phyloP scores from a whole-genome alignment of 2,888 invertebrate species.

The Danaus chrysippus region DNA sequence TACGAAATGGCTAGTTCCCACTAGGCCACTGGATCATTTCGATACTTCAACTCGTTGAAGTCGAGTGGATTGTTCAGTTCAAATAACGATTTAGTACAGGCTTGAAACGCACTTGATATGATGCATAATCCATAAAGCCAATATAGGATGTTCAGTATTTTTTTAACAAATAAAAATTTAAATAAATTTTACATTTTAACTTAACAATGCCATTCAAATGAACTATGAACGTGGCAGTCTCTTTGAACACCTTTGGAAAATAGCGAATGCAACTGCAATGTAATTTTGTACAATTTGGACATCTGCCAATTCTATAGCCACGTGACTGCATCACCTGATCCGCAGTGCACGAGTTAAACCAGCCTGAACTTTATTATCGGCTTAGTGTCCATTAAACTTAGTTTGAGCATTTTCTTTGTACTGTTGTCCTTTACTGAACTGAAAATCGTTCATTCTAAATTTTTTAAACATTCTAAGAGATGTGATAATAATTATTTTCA shows the following conservation, averaged over 20 bases:
- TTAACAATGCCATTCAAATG: no score
- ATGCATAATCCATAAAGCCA: no score
- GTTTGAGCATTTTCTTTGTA: conserved; percentile 7
- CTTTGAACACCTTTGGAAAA: conserved; percentile 12
- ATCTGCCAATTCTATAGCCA: conserved; percentile 21
- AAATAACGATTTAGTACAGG: conserved; percentile 5
- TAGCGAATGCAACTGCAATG: conserved; percentile 27
- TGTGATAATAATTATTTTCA: no score
- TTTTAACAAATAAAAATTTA: no score
- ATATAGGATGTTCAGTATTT: no score
- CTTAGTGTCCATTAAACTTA: no score
- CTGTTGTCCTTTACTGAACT: no score
- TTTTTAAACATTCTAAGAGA: no score
- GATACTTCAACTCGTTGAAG: conserved; percentile 2
- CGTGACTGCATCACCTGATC: conserved; percentile 30
- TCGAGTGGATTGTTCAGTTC: conserved; percentile 8
- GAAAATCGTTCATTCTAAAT: no score
- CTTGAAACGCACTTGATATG: conserved; percentile 1
- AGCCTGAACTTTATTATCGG: conserved; percentile 5
- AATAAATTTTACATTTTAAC: no score
- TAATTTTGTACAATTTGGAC: conserved; percentile 30
- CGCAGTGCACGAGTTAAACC: conserved; percentile 23
- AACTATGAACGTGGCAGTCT: conserved; percentile 8
- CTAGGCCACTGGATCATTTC: conserved; percentile 2
- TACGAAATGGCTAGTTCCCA: not conserved